Base-by-base conservation (phyloP, 2,888 invertebrate species). In the Hemistola chrysoprasaria region DNA sequence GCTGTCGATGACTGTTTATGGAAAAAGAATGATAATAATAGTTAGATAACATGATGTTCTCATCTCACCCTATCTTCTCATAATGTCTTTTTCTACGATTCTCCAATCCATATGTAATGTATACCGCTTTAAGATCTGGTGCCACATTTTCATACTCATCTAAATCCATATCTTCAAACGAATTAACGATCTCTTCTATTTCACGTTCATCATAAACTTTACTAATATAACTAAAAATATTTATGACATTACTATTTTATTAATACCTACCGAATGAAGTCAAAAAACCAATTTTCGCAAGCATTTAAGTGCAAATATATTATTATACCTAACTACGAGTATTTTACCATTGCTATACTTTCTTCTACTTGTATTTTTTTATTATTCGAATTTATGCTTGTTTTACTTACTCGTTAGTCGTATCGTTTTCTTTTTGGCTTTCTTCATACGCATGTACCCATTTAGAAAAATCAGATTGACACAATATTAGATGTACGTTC, bases 361-460 rank as follows among this genome's bases (percentile, higher is more conserved):
- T n/a, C n/a, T n/a, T n/a, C n/a, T n/a, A n/a, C n/a, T n/a, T n/a
- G n/a, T n/a, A n/a, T n/a, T n/a, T n/a, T n/a, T n/a, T n/a, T n/a
- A n/a, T n/a, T n/a, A n/a, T n/a, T n/a, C n/a, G n/a, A n/a, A n/a
- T n/a, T n/a, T n/a, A n/a, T n/a, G n/a, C n/a, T n/a, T n/a, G n/a
- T n/a, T n/a, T n/a, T n/a, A n/a, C 78, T 67, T 62, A 83, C 83
- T 78, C 77, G 10, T 72, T 74, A 21, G 63, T 25, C 4, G 65
- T 39, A 33, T 85, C 84, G 26, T 53, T 59, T 51, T 82, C 81
- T 31, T 63, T 63, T 41, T 70, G 76, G 6, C 59, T 37, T 52
- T 85, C 82, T 32, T 87, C 87, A 38, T 77, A 75, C 1, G 61
- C 40, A 45, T 76, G 74, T 8, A 63, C 77, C 87, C 88, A 88